Evolutionary conservation across 2,113 vertebrate genomes (phyloP), one percentile per base, ranked within the genome.

Genomic region (Egretta garzetta): DNA sequence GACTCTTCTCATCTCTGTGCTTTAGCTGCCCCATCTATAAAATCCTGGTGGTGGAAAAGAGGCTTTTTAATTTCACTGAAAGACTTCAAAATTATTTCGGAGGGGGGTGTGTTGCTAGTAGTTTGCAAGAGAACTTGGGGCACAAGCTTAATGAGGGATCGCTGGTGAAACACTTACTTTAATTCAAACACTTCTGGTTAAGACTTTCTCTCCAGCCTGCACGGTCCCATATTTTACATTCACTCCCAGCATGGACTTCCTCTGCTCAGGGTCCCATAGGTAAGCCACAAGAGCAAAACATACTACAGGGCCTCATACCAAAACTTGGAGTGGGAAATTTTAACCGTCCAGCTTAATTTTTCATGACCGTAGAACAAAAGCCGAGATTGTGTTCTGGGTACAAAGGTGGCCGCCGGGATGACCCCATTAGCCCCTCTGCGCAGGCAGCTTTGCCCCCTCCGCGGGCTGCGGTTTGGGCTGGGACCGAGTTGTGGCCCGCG

Each of bases 241-340:
- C 43, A 10, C 49, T 96, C 92, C 81, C 95, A 97, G 93, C 96
- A 75, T 79, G 87, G 81, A 24, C 47, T 96, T 96, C 92, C 96
- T 96, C 39, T 84, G 86, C 94, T 93, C 30, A 5, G 6, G 30
- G 76, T 95, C 96, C 94, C 89, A 9, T 24, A 77, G 88, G 82
- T 88, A 85, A 93, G 47, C 81, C 71, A 76, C 10, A 19, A 32
- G 88, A 92, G 62, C 66, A 73, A 92, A 90, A 73, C 60, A 76
- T 6, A 45, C 85, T 49, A 5, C 0, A 4, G 86, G 82, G 82
- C 94, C 77, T 95, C 90, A 55, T 63, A 81, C 28, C 47, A 55
- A 28, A 85, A 41, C 70, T 84, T 9, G 22, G 81, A 89, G 64
- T 59, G 60, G 64, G 94, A 87, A 75, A 85, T 52, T 75, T 50